These are phyloP conservation scores for Neofelis nebulosa DNA, from an alignment of 2,113 vertebrate species.

Conservation along the genomic window DNA sequence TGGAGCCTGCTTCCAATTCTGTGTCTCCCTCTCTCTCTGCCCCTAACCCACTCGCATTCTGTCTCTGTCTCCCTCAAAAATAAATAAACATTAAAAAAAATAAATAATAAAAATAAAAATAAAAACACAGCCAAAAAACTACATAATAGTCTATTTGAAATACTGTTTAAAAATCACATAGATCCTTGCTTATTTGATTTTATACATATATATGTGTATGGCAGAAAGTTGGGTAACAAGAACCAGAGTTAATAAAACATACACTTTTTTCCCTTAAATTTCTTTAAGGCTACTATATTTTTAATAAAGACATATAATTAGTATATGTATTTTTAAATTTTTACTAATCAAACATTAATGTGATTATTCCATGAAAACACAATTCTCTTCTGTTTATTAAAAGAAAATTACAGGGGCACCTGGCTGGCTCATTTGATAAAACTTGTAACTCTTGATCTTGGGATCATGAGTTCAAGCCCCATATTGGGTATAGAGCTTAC, in stretches of 20 bases:
- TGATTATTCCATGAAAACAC: background rate
- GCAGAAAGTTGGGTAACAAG: background rate
- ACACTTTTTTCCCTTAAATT: background rate
- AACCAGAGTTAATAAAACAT: background rate
- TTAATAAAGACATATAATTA: slow-evolving; percentile 18
- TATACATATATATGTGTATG: background rate
- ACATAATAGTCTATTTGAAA: slow-evolving; percentile 1
- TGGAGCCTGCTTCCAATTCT: background rate
- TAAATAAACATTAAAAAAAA: background rate
- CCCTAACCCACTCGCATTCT: too few relatives aligned
- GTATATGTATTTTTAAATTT: background rate
- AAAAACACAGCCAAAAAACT: background rate
- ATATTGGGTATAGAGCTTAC: background rate
- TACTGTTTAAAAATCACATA: slow-evolving; percentile 6
- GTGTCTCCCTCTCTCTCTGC: background rate
- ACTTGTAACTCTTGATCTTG: background rate
- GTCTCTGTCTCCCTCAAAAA: background rate
- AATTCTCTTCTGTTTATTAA: background rate
- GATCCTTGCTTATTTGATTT: background rate
- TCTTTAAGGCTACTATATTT: background rate
- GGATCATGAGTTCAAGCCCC: background rate
- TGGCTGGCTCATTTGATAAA: background rate
- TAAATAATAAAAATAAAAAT: background rate
- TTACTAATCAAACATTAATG: background rate
- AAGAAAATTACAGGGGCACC: too few relatives aligned